A percentile compares a stretch with the other conserved stretches of the same genome.
Evolutionary conservation across 2,113 vertebrate genomes (phyloP).

Genomic region (Phycodurus eques): DNA sequence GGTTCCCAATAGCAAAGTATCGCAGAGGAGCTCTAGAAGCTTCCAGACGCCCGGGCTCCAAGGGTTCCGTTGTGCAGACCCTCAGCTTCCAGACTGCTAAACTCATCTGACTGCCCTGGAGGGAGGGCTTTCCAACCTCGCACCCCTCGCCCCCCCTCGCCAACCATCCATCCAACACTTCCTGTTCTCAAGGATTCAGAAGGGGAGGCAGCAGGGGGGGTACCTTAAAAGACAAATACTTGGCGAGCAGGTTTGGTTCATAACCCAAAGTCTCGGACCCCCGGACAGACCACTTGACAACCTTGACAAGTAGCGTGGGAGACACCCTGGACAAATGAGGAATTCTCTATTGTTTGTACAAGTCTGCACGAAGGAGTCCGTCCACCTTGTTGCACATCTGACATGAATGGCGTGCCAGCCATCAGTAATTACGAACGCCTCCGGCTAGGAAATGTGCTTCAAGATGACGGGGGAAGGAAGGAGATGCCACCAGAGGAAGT

Average conservation of each 20-base stretch:
- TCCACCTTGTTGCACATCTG: slow-evolving; percentile 52
- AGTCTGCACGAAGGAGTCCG: slow-evolving; percentile 40
- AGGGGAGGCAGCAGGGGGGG: slow-evolving; percentile 48
- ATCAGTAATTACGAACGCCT: slow-evolving; percentile 57
- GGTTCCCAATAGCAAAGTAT: slow-evolving; percentile 7
- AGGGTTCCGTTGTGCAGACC: slow-evolving; percentile 3
- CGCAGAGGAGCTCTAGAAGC: slow-evolving; percentile 29
- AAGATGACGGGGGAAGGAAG: slow-evolving; percentile 36
- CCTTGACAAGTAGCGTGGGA: slow-evolving; percentile 34
- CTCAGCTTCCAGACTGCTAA: not conserved
- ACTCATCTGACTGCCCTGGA: too few species aligned
- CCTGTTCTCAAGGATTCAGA: too few species aligned
- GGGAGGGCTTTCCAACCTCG: too few species aligned
- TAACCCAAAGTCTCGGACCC: slow-evolving; percentile 79
- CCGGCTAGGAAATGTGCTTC: slow-evolving; percentile 53
- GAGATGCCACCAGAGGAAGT: not conserved
- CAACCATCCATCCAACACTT: too few species aligned
- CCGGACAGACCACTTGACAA: slow-evolving; percentile 33
- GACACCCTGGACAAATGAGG: slow-evolving; percentile 5
- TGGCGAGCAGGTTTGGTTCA: slow-evolving; percentile 78
- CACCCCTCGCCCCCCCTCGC: too few species aligned
- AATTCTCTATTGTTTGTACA: slow-evolving; percentile 20
- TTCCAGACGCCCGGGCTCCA: slow-evolving; percentile 43
- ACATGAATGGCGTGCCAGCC: slow-evolving; percentile 52
- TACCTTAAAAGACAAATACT: slow-evolving; percentile 85